Conservation (phyloP, 2,113 vertebrate species). For the Vulpes vulpes region DNA sequence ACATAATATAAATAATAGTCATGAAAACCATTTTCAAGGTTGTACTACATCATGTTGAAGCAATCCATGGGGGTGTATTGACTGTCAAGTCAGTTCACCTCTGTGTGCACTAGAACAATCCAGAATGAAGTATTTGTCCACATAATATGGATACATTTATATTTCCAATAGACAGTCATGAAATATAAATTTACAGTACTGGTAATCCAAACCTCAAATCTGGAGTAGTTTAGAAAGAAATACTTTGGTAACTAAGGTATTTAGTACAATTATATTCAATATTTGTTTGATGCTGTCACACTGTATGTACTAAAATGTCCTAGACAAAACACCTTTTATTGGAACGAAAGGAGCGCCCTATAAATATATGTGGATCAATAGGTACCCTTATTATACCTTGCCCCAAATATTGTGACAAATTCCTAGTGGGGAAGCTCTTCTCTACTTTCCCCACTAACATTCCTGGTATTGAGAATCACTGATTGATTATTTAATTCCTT, state of each 20-base stretch:
- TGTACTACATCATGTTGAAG: not conserved
- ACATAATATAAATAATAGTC: not conserved
- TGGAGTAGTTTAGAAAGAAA: not conserved
- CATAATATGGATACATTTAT: not conserved
- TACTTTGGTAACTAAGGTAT: not conserved
- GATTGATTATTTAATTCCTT: constrained; percentile 33
- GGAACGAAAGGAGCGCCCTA: not conserved
- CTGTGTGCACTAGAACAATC: not conserved
- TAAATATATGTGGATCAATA: not conserved
- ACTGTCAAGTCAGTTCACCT: not conserved
- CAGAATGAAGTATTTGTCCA: not conserved
- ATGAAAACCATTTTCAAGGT: not conserved
- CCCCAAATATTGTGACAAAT: not conserved
- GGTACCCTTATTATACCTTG: not conserved
- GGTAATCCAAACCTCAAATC: not conserved
- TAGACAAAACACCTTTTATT: not conserved
- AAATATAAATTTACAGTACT: not conserved
- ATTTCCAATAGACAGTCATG: not conserved
- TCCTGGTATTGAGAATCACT: not conserved
- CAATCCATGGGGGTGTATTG: not conserved
- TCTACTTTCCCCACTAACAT: not conserved
- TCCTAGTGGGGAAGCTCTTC: not conserved
- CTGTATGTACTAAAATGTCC: not conserved
- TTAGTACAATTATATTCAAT: not conserved
- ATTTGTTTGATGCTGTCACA: not conserved